Evolutionary conservation across 35 echinoderm and acorn worm species (phyloP), one percentile per base, ranked within the genome.

Genomic region (Apostichopus japonicus): DNA sequence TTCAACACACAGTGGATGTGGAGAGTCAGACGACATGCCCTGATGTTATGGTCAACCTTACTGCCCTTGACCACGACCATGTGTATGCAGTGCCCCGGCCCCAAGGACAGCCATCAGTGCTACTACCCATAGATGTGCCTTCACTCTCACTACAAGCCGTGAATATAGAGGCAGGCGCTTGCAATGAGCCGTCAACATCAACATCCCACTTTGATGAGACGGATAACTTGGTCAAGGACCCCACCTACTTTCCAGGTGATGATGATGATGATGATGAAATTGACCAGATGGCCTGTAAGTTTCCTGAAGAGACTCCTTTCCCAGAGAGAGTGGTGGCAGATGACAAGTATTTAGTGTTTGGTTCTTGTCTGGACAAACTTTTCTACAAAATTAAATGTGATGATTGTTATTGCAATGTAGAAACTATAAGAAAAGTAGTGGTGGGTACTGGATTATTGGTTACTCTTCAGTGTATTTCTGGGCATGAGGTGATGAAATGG

Each of bases 311-410:
- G 25, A 25, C 25, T 25, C 25, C 24, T 25, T 25, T 25, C 25
- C 25, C 25, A 25, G 25, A 77, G 24, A 16, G 24, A 16, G 6
- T 17, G 25, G 78, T 79, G 78, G 23, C 5, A 24, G 78, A 79
- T 2, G 78, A 79, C 78, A 27, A 79, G 33, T 79, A 6, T 27
- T 24, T 79, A 79, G n/a, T 79, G 78, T 79, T 79, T 79, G 78
- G 78, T 79, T 79, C 78, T 79, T 79, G 78, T 11, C 78, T 79
- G 9, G 78, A 79, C 23, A 79, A 79, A 79, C 25, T 79, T 79
- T 79, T 79, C 25, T 79, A 79, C 25, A 79, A 79, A 79, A 79
- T 79, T 6, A 79, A 23, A 44, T 79, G 78, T 22, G 78, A 79
- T 25, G 25, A 25, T 25, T 25, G 25, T 25, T 25, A 25, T 25